phyloP scores from a whole-genome alignment of 2,113 vertebrate species.

The Anser brachyrhynchus region DNA sequence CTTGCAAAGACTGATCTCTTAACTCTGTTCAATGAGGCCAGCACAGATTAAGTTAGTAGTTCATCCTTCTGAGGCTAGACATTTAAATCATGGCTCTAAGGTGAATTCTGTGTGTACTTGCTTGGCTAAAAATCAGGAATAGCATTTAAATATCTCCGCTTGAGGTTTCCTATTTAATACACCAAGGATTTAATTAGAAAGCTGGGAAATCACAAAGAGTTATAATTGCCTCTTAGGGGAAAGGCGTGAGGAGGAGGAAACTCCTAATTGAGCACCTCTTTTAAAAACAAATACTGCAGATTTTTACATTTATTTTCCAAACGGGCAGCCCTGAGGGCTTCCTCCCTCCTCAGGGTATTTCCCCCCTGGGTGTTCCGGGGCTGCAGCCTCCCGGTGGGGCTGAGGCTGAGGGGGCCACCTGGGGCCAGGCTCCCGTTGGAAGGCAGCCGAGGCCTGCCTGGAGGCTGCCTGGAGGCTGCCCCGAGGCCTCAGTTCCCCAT shows the following conservation, averaged over 20 bases:
- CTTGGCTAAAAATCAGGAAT: background rate
- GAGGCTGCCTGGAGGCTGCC: too few species aligned
- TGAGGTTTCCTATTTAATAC: slow-evolving; percentile 10
- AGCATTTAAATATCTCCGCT: background rate
- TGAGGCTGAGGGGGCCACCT: too few species aligned
- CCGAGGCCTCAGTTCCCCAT: too few species aligned
- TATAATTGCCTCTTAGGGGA: background rate
- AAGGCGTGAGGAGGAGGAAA: background rate
- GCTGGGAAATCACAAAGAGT: background rate
- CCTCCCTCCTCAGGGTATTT: too few species aligned
- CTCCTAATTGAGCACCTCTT: background rate
- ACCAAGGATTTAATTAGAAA: slow-evolving; percentile 20
- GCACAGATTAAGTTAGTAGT: slow-evolving; percentile 38
- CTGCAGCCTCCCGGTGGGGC: too few species aligned
- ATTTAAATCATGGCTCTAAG: slow-evolving; percentile 21
- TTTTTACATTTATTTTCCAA: background rate
- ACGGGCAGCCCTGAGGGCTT: too few species aligned
- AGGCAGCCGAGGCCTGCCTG: too few species aligned
- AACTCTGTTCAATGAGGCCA: slow-evolving; percentile 32
- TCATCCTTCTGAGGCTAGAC: slow-evolving; percentile 20
- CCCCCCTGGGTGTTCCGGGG: too few species aligned
- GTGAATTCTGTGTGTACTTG: background rate
- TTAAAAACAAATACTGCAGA: background rate
- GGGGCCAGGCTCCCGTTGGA: too few species aligned
- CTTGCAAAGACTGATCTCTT: slow-evolving; percentile 29